Conservation (phyloP, 2,113 vertebrate species). For the Centropus unirufus region DNA sequence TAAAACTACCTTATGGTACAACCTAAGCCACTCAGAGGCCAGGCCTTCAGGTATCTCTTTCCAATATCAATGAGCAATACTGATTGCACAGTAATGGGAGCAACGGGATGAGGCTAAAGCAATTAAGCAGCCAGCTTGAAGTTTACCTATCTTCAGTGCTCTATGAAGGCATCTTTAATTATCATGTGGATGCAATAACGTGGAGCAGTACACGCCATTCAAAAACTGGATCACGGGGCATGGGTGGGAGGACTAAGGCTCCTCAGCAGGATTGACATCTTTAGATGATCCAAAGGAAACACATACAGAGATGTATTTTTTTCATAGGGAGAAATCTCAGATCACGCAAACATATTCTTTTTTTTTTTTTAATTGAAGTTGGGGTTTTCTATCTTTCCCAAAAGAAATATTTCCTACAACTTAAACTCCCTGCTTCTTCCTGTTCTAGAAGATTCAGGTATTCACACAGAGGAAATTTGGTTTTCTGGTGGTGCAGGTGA, state of each 20-base stretch:
- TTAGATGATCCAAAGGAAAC: not conserved
- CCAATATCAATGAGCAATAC: conserved; percentile 65
- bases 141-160: conserved; percentile 55
- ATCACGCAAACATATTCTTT: not conserved
- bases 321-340: not conserved
- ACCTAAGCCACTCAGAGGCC: conserved; percentile 18
- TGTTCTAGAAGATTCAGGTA: not conserved
- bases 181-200: conserved; percentile 19
- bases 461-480: not conserved
- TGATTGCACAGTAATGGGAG: conserved; percentile 59
- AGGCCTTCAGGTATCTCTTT: conserved; percentile 66
- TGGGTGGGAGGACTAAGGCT: conserved; percentile 26
- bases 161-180: conserved; percentile 68
- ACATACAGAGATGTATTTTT: not conserved
- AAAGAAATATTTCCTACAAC: not conserved
- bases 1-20: conserved; percentile 7
- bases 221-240: conserved; percentile 24
- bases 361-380: not conserved
- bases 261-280: not conserved
- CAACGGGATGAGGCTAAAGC: conserved; percentile 65
- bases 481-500: not conserved
- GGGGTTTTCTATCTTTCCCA: not conserved
- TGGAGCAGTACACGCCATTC: not conserved
- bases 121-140: conserved; percentile 76
- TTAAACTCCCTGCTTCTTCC: not conserved